These are phyloP conservation scores for Acanthisitta chloris DNA, from an alignment of 2,113 vertebrate species.

Conservation along the genomic window DNA sequence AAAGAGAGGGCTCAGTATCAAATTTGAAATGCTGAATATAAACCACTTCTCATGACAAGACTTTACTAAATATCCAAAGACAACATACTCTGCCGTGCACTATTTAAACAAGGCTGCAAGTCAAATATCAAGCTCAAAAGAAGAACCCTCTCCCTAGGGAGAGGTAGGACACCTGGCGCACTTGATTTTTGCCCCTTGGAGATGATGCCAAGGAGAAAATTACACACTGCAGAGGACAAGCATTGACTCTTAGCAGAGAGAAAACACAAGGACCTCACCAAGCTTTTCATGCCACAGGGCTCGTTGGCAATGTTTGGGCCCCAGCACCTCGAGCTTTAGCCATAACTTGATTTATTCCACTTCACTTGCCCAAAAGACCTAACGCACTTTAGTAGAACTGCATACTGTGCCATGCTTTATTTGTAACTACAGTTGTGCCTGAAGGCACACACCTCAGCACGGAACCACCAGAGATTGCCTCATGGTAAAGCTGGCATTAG, in stretches of 20 bases:
- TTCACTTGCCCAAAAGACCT: neutral
- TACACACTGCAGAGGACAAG: accelerated
- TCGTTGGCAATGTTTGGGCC: too few relatives aligned
- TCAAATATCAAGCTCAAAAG: neutral
- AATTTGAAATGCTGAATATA: neutral
- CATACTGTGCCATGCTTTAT: neutral
- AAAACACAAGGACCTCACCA: neutral
- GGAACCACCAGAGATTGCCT: neutral
- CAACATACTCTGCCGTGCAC: neutral
- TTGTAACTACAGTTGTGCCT: neutral
- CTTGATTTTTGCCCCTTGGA: neutral
- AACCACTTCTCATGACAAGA: neutral
- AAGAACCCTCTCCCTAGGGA: neutral
- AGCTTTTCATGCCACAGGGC: neutral
- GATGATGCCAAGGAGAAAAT: neutral
- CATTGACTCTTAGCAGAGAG: neutral
- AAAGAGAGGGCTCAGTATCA: neutral
- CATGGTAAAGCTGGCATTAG: neutral
- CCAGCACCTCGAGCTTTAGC: neutral
- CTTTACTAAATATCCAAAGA: neutral
- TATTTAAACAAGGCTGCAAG: neutral
- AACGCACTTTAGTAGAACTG: neutral
- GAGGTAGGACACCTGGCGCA: neutral
- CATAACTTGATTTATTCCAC: neutral
- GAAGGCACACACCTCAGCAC: neutral